A percentile compares a stretch with the other conserved stretches of the same genome.
Evolutionary conservation across 2,888 invertebrate genomes (phyloP).

Genomic region (Poecilus cupreus): DNA sequence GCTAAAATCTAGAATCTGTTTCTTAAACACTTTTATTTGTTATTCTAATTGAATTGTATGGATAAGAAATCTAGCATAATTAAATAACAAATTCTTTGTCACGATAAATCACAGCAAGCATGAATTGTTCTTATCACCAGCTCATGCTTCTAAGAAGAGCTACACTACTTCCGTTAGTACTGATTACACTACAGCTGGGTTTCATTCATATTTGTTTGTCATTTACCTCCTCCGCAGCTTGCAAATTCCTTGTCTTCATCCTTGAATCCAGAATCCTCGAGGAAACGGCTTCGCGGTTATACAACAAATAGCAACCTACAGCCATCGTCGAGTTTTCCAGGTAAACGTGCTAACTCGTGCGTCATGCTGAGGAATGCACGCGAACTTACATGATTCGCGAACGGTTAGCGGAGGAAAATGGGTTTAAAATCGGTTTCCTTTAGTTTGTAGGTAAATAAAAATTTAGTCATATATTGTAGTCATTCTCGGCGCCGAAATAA

Average conservation of each 20-base stretch:
- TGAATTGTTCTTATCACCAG: no score
- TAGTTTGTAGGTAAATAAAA: no score
- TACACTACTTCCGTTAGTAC: constrained; percentile 3
- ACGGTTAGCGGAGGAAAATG: no score
- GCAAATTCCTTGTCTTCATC: not conserved
- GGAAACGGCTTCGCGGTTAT: not conserved
- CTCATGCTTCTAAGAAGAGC: not conserved
- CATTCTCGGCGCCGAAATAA: no score
- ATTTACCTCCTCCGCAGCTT: not conserved
- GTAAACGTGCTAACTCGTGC: not conserved
- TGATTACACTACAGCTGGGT: not conserved
- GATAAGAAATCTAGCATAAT: no score
- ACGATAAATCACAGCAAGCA: not conserved
- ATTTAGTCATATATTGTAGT: no score
- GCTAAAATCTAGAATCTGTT: no score
- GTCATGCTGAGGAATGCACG: not conserved
- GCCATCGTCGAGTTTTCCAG: not conserved
- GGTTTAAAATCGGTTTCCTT: no score
- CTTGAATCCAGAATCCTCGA: not conserved
- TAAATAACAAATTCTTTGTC: not conserved
- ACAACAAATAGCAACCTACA: not conserved
- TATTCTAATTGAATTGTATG: no score
- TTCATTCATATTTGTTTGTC: not conserved
- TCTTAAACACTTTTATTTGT: no score
- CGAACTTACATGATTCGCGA: no score